Conservation (phyloP, 2,113 vertebrate genomes). For the Mormyrus lacerda region DNA sequence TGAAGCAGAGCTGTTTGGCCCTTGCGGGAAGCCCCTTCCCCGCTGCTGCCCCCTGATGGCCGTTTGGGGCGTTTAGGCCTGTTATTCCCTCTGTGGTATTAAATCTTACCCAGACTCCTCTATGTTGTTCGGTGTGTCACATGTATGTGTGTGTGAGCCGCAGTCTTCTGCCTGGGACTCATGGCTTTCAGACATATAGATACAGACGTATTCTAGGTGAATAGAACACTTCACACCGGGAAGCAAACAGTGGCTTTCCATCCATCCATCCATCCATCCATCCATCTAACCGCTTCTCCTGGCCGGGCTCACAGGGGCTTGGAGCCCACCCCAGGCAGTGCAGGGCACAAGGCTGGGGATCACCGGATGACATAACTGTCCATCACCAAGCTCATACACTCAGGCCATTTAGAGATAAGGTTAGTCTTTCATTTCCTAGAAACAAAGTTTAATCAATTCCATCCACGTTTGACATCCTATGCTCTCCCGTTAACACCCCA, state of each 20-base stretch:
- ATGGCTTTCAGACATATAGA: background rate
- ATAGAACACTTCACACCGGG: background rate
- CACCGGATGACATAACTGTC: background rate
- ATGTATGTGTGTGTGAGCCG: background rate
- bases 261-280: background rate
- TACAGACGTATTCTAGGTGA: background rate
- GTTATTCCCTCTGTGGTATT: background rate
- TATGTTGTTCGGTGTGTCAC: background rate
- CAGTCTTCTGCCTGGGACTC: background rate
- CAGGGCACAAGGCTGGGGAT: background rate
- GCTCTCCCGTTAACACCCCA: background rate
- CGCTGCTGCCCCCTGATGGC: background rate
- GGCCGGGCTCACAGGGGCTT: background rate
- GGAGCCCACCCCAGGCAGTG: background rate
- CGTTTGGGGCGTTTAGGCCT: background rate
- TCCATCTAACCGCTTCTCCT: background rate
- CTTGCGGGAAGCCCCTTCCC: background rate
- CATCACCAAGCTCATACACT: background rate
- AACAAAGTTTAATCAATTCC: background rate
- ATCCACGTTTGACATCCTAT: background rate
- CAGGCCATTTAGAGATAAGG: background rate
- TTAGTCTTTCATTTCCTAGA: background rate
- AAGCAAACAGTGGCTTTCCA: background rate
- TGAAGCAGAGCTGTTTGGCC: slow-evolving; percentile 53
- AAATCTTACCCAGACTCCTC: background rate